These are phyloP conservation scores for Danio rerio DNA, from an alignment of 2,113 vertebrate genomes.

Conservation along the genomic window GRCz12tu NC_133179.1:49082501-49083000, in stretches of 20 bases:
- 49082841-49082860: slow-evolving; percentile 33
- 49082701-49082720: no score
- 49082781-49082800: slow-evolving; percentile 37
- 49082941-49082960: slow-evolving; percentile 32
- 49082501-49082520: slow-evolving; percentile 40
- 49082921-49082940: slow-evolving; percentile 27
- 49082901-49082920: slow-evolving; percentile 15
- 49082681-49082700: background rate
- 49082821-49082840: background rate
- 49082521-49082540: slow-evolving; percentile 36
- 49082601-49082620: background rate
- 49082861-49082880: background rate
- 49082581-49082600: background rate
- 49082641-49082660: background rate
- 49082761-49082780: slow-evolving; percentile 38
- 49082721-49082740: no score
- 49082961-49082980: slow-evolving; percentile 1
- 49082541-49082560: background rate
- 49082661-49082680: slow-evolving; percentile 10
- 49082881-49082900: slow-evolving; percentile 9
- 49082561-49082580: slow-evolving; percentile 11
- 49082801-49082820: background rate
- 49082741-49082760: slow-evolving; percentile 41
- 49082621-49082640: background rate
- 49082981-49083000: background rate